Evolutionary conservation across 2,113 vertebrate genomes (phyloP).

Genomic region (Hypanus sabinus): DNA sequence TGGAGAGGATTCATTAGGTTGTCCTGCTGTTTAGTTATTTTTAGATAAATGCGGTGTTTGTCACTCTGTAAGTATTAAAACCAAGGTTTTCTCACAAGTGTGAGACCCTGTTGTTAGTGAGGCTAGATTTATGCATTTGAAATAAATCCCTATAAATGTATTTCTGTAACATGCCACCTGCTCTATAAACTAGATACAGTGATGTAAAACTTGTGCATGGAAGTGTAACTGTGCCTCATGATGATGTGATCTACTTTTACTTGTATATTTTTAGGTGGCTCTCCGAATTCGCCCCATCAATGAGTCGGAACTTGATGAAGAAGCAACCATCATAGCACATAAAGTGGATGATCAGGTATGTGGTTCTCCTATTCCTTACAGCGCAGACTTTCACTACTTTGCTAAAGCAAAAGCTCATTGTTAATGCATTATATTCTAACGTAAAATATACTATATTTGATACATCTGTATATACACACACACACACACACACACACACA

Average conservation of each 20-base stretch:
- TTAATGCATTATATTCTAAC: background rate
- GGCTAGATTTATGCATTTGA: background rate
- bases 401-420: background rate
- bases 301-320: slow-evolving; percentile 48
- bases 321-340: slow-evolving; percentile 44
- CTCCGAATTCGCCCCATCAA: slow-evolving; percentile 50
- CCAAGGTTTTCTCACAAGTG: background rate
- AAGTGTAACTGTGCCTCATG: background rate
- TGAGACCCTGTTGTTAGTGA: background rate
- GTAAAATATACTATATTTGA: too few relatives aligned
- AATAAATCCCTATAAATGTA: too few relatives aligned
- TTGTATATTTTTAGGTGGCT: slow-evolving; percentile 43
- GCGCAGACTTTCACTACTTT: background rate
- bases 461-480: too few relatives aligned
- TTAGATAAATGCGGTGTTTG: background rate
- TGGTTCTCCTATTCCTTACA: background rate
- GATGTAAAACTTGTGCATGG: too few relatives aligned
- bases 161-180: background rate
- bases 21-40: background rate
- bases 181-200: background rate
- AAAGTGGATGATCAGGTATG: slow-evolving; percentile 55
- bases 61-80: background rate
- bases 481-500: too few relatives aligned
- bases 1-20: background rate
- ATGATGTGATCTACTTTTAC: background rate